These are phyloP conservation scores for Gymnosoma rotundatum DNA, from an alignment of 2,888 invertebrate genomes.

Conservation along the genomic window DNA sequence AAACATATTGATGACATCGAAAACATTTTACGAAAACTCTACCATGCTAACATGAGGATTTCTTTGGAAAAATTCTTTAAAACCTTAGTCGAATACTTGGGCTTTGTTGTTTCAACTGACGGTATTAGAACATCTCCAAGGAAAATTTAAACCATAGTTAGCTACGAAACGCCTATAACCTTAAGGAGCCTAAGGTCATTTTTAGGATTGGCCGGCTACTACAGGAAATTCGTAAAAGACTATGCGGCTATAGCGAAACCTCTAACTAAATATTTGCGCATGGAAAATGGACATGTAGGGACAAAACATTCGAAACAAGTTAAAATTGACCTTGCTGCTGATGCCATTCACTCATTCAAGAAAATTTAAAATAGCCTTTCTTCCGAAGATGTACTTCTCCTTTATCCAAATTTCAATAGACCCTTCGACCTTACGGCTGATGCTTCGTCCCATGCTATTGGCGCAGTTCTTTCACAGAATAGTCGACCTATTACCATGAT, in stretches of 20 bases:
- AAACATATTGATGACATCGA: too few relatives aligned
- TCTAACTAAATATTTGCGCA: slow-evolving; percentile 65
- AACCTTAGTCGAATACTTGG: slow-evolving; percentile 18
- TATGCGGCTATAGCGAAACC: slow-evolving; percentile 70
- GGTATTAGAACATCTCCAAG: slow-evolving; percentile 25
- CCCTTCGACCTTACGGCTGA: slow-evolving; percentile 66
- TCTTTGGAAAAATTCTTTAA: slow-evolving; percentile 60
- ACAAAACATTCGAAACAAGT: slow-evolving; percentile 56
- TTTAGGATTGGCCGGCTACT: slow-evolving; percentile 26
- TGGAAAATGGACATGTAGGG: slow-evolving; percentile 67
- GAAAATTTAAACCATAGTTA: slow-evolving; percentile 21
- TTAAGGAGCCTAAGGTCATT: slow-evolving; percentile 20
- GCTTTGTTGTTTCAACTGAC: slow-evolving; percentile 15
- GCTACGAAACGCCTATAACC: slow-evolving; percentile 27
- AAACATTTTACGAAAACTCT: slow-evolving; percentile 48
- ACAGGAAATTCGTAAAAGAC: slow-evolving; percentile 50
- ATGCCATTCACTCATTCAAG: slow-evolving; percentile 56
- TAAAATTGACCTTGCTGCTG: slow-evolving; percentile 52
- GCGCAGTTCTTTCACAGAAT: slow-evolving; percentile 53
- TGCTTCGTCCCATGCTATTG: slow-evolving; percentile 37
- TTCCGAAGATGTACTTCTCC: slow-evolving; percentile 56
- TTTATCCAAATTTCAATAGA: slow-evolving; percentile 64
- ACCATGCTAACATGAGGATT: slow-evolving; percentile 61
- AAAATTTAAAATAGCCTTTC: slow-evolving; percentile 54
- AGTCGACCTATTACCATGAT: slow-evolving; percentile 37